Percentiles rank a stretch among this genome's conserved stretches.
Conservation (phyloP, 2,888 invertebrate genomes). For the Spodoptera littoralis region DNA sequence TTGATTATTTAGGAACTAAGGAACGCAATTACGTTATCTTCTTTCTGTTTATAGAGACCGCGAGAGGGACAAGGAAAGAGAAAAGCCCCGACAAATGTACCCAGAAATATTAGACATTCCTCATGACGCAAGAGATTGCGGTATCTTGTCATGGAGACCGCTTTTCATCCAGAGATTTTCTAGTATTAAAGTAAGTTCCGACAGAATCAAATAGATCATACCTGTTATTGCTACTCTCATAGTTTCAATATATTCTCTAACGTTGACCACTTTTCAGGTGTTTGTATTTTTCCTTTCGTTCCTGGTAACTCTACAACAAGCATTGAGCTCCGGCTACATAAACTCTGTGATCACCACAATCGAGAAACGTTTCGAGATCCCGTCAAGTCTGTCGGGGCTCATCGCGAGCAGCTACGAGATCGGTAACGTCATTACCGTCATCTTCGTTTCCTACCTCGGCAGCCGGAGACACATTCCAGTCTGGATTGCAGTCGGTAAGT, state of each 20-base stretch:
- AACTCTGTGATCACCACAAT: slow-evolving; percentile 99
- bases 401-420: slow-evolving; percentile 98
- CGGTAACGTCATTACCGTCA: slow-evolving; percentile 98
- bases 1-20: slow-evolving; percentile 7
- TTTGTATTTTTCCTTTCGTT: slow-evolving; percentile 96
- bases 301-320: slow-evolving; percentile 96
- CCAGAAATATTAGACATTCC: slow-evolving; percentile 91
- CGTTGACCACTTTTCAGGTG: slow-evolving; percentile 88
- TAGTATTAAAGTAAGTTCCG: slow-evolving; percentile 93
- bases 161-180: slow-evolving; percentile 95
- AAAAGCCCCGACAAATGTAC: slow-evolving; percentile 88
- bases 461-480: slow-evolving; percentile 97
- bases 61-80: slow-evolving; percentile 88
- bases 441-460: slow-evolving; percentile 98
- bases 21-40: slow-evolving; percentile 23
- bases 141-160: slow-evolving; percentile 95
- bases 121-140: slow-evolving; percentile 94
- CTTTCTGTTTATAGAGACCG: slow-evolving; percentile 76
- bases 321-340: slow-evolving; percentile 96
- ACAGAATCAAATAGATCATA: background rate
- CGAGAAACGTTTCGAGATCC: slow-evolving; percentile 98
- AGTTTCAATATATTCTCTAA: slow-evolving; percentile 9
- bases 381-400: slow-evolving; percentile 96
- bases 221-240: no score
- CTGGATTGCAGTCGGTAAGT: slow-evolving; percentile 96